Evolutionary conservation across 1,140 invertebrate genomes (phyloP), one percentile per base, ranked within the genome.

Genomic region (Conus ventricosus): DNA sequence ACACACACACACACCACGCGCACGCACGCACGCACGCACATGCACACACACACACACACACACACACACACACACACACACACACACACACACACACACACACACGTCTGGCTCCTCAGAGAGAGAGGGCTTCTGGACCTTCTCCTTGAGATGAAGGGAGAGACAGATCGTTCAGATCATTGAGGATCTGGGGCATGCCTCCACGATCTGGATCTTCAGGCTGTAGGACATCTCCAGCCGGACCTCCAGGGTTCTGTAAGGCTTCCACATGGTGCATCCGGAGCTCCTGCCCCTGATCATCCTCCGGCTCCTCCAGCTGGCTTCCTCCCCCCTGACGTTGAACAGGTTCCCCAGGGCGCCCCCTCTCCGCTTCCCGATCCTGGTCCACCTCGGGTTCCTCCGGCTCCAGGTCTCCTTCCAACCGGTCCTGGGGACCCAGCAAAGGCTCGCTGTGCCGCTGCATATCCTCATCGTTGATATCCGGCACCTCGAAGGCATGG

Each of bases 401-500:
- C 15, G 27, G 13, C 23, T 54, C 39, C 80, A 51, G 13, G 39
- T 81, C 80, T 54, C 80, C 51, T 20, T 81, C 80, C 80, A 81
- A 51, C 17, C 51, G 51, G 15, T 54, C 80, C 7, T 54, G 51
- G 20, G 39, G 17, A 17, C 5, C 39, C 13, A 81, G 11, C 53
- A 81, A 51, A 4, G 80, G 80, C 8, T 81, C 80, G 80, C 80
- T 15, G 51, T 81, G 80, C 51, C 80, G 6, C 51, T 17, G 80
- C 10, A 54, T 55, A n/a, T 84, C 82, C n/a, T 84, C 82, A 4
- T 84, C 82, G 10, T 17, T 84, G 57, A 84, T 60, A 0, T 84
- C 57, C 4, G 82, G 82, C 20, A 84, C 82, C 5, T 63, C 15
- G 55, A 84, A 84, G 54, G 82, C 82, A 57, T 63, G 54, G n/a